Conservation (phyloP, 2,888 invertebrate species). For the Meteorus colon region DNA sequence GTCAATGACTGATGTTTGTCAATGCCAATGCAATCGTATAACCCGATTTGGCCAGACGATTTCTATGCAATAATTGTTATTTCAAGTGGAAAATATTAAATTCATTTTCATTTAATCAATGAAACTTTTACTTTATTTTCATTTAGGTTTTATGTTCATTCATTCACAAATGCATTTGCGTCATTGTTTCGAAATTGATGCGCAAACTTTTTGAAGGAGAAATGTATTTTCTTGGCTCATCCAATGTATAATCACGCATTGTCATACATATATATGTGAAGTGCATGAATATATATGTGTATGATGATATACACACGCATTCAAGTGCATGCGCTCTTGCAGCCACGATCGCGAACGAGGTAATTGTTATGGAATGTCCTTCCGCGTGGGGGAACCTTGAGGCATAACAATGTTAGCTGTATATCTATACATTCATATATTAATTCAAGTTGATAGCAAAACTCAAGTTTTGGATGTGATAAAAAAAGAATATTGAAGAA, state of each 20-base stretch:
- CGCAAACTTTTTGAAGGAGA: background rate
- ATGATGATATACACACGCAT: background rate
- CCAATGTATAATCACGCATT: background rate
- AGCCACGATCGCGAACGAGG: slow-evolving; percentile 26
- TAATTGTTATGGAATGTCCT: slow-evolving; percentile 38
- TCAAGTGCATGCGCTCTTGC: slow-evolving; percentile 5
- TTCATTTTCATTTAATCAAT: background rate
- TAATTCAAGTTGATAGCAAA: background rate
- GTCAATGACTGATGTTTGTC: slow-evolving; percentile 5
- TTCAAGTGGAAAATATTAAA: background rate
- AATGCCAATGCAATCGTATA: slow-evolving; percentile 17
- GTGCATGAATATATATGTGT: background rate
- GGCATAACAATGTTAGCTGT: background rate
- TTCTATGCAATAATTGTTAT: slow-evolving; percentile 4
- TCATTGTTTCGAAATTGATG: background rate
- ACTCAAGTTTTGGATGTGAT: background rate
- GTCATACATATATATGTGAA: background rate
- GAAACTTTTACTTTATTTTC: background rate
- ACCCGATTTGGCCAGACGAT: background rate
- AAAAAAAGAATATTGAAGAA: no score
- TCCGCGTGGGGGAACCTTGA: slow-evolving; percentile 40
- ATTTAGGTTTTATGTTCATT: background rate
- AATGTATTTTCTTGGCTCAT: background rate
- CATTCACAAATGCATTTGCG: background rate
- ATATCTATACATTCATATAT: background rate